Evolutionary conservation across 2,797 vertebrate genomes (phyloP).

Genomic region (Gymnoscopelus braueri): DNA sequence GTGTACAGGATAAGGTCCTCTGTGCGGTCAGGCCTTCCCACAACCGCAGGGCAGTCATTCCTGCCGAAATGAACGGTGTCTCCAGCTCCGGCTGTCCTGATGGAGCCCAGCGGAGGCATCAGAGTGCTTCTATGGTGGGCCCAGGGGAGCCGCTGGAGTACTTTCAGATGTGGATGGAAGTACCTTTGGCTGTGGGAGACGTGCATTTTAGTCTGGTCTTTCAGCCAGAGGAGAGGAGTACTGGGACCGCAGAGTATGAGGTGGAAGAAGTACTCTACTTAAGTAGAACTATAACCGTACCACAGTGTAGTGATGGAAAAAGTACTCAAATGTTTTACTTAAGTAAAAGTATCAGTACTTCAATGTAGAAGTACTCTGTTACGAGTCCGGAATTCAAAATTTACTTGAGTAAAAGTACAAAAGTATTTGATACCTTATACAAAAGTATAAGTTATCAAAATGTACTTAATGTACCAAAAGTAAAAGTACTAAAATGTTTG

Average conservation of each 20-base stretch:
- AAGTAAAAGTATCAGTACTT: no score
- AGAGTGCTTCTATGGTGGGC: constrained; percentile 54
- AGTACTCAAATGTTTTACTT: no score
- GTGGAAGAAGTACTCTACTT: no score
- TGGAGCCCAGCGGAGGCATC: constrained; percentile 58
- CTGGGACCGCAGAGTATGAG: neutral
- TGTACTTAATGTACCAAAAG: no score
- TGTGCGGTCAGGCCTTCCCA: constrained; percentile 47
- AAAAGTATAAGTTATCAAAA: no score
- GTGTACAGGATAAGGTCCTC: constrained; percentile 53
- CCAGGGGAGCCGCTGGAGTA: constrained; percentile 55
- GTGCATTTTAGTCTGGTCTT: constrained; percentile 28
- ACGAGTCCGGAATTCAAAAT: no score
- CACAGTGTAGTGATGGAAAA: no score
- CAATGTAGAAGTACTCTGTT: no score
- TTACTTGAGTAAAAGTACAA: no score
- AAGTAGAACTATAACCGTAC: no score
- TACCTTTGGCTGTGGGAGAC: constrained; percentile 22
- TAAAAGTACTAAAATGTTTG: no score
- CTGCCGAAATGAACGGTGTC: constrained; percentile 59
- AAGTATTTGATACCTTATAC: no score
- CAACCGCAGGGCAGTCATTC: constrained; percentile 52
- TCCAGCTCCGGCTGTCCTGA: constrained; percentile 50
- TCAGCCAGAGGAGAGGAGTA: constrained; percentile 21
- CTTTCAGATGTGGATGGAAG: constrained; percentile 56